Base-by-base conservation (phyloP, 2,113 vertebrate species). In the Corythaeola cristata region DNA sequence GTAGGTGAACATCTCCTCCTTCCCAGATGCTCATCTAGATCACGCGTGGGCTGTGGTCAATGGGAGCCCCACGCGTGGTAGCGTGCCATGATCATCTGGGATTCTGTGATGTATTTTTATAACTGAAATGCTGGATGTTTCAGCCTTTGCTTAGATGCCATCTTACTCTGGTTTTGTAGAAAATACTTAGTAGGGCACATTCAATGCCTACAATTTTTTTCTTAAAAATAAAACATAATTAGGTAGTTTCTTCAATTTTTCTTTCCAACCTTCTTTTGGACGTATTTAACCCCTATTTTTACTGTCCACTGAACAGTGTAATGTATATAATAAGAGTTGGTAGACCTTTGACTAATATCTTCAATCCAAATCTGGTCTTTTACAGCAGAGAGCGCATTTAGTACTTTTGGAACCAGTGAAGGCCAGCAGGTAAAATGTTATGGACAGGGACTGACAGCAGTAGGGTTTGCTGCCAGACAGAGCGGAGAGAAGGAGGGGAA, bases 131-230 rank as follows among this genome's bases (percentile, higher is more conserved):
- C 17, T 41, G 19, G 59, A 33, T 50, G 8, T 71, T 71, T 75
- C 55, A 74, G 35, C 37, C 21, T 44, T 47, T 69, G 12, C 7
- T 64, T 32, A 55, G 30, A 37, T 23, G 32, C 21, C 21, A 47
- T 39, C 56, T 72, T 79, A 13, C 9, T 66, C 58, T 49, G 16
- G 16, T 21, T 72, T 41, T 60, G 28, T 9, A 4, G 55, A 83
- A 50, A 73, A 52, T 13, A 27, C 6, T 50, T 32, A 17, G 39
- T 5, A 27, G n/a, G 28, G 28, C 4, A 39, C 44, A 56, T 67
- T 33, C 33, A 37, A 62, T 21, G 16, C 6, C 14, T 45, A 3
- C 0, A 6, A 5, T 10, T 24, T 20, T 21, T 52, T 3, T 0
- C 3, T 18, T 52, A 24, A 76, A 80, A 63, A 28, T 44, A 80